Evolutionary conservation across 2,797 vertebrate species (phyloP).

Genomic region (Prunella strophiata): DNA sequence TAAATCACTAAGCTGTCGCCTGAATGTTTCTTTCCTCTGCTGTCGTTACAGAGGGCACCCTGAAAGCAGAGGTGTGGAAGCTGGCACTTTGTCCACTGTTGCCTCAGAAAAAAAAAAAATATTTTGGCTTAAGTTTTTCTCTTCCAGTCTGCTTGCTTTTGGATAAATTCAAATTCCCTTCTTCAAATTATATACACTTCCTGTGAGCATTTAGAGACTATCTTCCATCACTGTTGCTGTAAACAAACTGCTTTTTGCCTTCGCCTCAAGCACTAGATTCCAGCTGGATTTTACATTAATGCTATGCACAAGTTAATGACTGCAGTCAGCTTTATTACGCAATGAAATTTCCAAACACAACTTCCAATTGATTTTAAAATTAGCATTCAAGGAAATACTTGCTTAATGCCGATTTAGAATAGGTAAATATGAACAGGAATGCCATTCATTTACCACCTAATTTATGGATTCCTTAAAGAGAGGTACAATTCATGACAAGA

Average conservation of each 20-base stretch:
- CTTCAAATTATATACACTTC: background rate
- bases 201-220: background rate
- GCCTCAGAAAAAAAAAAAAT: background rate
- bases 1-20: background rate
- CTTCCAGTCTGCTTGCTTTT: background rate
- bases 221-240: background rate
- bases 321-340: background rate
- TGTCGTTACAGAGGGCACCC: background rate
- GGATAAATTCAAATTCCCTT: background rate
- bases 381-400: constrained; percentile 25
- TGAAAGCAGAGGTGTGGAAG: background rate
- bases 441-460: background rate
- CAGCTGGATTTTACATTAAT: background rate
- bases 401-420: background rate
- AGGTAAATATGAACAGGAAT: background rate
- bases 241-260: background rate
- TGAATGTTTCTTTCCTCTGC: background rate
- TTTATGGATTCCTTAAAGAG: background rate
- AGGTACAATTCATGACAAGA: background rate
- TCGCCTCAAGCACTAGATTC: background rate
- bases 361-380: constrained; percentile 15
- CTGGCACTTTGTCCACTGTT: background rate
- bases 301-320: background rate
- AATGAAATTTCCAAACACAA: constrained; percentile 10
- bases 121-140: background rate